phyloP scores from a whole-genome alignment of 1,140 invertebrate species.

The Contarinia nasturtii region DNA sequence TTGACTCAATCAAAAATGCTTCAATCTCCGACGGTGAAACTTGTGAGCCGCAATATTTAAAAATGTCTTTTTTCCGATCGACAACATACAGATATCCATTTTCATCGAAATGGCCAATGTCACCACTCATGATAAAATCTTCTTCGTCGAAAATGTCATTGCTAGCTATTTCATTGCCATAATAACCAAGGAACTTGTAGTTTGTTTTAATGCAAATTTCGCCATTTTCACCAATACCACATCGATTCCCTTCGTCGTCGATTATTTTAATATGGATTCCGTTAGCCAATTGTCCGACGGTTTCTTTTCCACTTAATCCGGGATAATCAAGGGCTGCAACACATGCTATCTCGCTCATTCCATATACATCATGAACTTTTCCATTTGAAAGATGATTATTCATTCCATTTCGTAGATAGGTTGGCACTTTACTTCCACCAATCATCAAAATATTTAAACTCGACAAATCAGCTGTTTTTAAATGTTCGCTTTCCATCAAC shows the following conservation, averaged over 20 bases:
- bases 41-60: slow-evolving; percentile 23
- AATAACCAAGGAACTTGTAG: slow-evolving; percentile 20
- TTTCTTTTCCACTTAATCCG: neutral
- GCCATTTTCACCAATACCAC: slow-evolving; percentile 16
- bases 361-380: neutral
- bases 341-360: slow-evolving; percentile 3
- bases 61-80: slow-evolving; percentile 40
- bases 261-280: slow-evolving; percentile 23
- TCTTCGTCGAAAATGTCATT: slow-evolving; percentile 22
- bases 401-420: neutral
- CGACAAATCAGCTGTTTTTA: neutral
- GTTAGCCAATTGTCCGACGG: slow-evolving; percentile 16
- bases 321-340: neutral
- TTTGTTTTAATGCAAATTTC: slow-evolving; percentile 18
- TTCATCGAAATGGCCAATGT: slow-evolving; percentile 38
- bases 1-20: slow-evolving; percentile 16
- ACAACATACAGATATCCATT: slow-evolving; percentile 32
- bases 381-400: slow-evolving; percentile 1
- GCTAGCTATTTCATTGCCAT: slow-evolving; percentile 18
- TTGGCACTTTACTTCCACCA: neutral
- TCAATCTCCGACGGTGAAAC: slow-evolving; percentile 22
- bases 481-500: neutral
- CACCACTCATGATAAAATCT: slow-evolving; percentile 49
- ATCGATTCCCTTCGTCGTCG: slow-evolving; percentile 16
- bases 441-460: neutral